phyloP scores from a whole-genome alignment of 1,140 invertebrate species.

The Chymomyza costata region DNA sequence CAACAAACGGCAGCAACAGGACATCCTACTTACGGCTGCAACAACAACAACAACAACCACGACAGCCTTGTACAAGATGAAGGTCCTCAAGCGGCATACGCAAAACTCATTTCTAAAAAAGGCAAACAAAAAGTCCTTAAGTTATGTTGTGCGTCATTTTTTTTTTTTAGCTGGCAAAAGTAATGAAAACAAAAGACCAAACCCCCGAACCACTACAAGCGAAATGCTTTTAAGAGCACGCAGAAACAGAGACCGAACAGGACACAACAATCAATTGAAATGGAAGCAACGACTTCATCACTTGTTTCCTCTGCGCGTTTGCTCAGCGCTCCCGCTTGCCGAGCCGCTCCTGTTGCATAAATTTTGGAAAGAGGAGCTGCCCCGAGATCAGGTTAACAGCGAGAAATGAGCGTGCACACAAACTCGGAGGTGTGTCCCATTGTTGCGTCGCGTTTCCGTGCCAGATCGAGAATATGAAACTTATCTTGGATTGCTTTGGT shows the following conservation, averaged over 20 bases:
- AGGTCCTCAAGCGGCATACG: conserved; percentile 3
- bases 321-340: too few species aligned
- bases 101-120: conserved; percentile 59
- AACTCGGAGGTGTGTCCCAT: conserved; percentile 67
- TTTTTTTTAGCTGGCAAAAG: conserved; percentile 41
- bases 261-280: conserved; percentile 63
- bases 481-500: conserved; percentile 35
- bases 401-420: conserved; percentile 23
- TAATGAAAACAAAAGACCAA: conserved; percentile 44
- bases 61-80: background rate
- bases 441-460: conserved; percentile 55
- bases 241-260: conserved; percentile 28
- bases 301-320: conserved; percentile 59
- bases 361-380: conserved; percentile 55
- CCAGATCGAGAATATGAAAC: conserved; percentile 58
- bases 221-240: conserved; percentile 20
- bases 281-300: conserved; percentile 74
- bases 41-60: conserved; percentile 13
- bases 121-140: conserved; percentile 75
- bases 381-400: conserved; percentile 59
- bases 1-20: conserved; percentile 47
- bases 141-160: conserved; percentile 67
- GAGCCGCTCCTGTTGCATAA: conserved; percentile 61
- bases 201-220: conserved; percentile 21
- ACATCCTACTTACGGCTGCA: conserved; percentile 58